These are phyloP conservation scores for Chloroclysta siterata DNA, from an alignment of 2,888 invertebrate species.

Conservation along the genomic window DNA sequence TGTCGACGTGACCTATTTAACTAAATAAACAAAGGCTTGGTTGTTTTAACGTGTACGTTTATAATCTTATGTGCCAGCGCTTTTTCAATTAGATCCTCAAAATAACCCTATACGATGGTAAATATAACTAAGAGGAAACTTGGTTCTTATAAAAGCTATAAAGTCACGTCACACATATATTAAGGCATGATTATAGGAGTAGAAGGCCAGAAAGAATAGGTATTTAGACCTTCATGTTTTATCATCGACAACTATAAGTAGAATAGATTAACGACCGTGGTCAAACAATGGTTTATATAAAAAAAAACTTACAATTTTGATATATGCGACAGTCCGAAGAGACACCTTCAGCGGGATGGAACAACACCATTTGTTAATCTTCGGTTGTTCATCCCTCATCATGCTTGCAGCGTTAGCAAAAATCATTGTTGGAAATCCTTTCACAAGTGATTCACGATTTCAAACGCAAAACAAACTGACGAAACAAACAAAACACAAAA, in stretches of 20 bases:
- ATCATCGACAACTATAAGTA: background rate
- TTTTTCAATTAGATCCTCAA: too few species aligned
- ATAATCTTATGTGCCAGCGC: too few species aligned
- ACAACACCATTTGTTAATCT: conserved; percentile 28
- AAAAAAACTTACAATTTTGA: conserved; percentile 27
- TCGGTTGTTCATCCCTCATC: conserved; percentile 30
- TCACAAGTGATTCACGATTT: conserved; percentile 13
- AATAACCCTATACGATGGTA: too few species aligned
- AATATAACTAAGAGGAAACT: too few species aligned
- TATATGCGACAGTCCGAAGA: conserved; percentile 26
- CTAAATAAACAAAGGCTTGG: too few species aligned
- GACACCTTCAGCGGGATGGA: conserved; percentile 13
- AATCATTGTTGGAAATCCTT: conserved; percentile 19
- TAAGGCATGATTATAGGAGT: too few species aligned
- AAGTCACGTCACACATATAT: too few species aligned
- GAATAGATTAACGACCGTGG: background rate
- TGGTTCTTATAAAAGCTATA: too few species aligned
- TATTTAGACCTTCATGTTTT: background rate
- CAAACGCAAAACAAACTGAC: conserved; percentile 24
- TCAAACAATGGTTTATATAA: background rate
- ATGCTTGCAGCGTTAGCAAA: conserved; percentile 29
- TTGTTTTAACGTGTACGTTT: too few species aligned
- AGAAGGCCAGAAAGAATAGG: too few species aligned
- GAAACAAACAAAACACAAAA: conserved; percentile 4
- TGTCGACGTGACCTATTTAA: too few species aligned